Evolutionary conservation across 1,140 invertebrate species (phyloP).

Genomic region (Drosophila bocqueti): DNA sequence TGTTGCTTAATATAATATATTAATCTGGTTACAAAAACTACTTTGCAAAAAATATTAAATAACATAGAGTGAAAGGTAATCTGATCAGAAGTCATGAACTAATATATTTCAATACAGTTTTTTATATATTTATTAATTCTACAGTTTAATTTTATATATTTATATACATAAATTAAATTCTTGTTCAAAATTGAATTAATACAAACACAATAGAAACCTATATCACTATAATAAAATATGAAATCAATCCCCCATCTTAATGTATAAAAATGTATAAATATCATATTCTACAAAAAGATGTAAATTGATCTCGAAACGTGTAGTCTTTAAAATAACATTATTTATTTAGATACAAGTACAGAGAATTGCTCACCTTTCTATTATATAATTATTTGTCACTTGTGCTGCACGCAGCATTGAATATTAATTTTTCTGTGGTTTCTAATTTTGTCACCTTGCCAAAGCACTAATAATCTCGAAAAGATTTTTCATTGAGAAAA

Average conservation of each 20-base stretch:
- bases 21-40: no score
- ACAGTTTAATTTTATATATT: no score
- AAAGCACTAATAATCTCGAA: conserved; percentile 50
- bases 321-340: conserved; percentile 10
- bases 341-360: conserved; percentile 13
- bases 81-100: no score
- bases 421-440: conserved; percentile 69
- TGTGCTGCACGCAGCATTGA: conserved; percentile 66
- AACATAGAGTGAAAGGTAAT: no score
- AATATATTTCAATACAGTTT: no score
- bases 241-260: background rate
- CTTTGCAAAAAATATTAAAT: no score
- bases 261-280: background rate
- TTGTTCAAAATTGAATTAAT: background rate
- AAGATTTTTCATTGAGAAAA: conserved; percentile 56
- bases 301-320: conserved; percentile 1
- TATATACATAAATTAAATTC: no score
- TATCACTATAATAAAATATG: background rate
- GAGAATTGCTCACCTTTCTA: conserved; percentile 7
- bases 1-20: no score
- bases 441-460: conserved; percentile 65
- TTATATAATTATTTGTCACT: conserved; percentile 64
- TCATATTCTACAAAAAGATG: background rate
- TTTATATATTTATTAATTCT: no score
- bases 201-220: no score